phyloP scores from a whole-genome alignment of 2,113 vertebrate species.

The Origma solitaria region DNA sequence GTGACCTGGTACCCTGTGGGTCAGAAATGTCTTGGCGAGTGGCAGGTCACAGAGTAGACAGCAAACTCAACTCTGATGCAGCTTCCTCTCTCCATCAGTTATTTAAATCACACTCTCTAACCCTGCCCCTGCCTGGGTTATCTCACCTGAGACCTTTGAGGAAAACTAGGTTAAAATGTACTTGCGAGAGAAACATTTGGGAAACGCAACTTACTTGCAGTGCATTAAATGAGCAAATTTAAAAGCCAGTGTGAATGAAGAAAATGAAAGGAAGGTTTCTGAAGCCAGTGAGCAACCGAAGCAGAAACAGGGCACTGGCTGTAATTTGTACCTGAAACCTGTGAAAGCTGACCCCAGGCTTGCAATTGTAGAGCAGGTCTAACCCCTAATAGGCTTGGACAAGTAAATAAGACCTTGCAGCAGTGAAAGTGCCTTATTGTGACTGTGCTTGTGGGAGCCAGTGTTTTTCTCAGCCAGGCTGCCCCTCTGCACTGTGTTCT shows the following conservation, averaged over 20 bases:
- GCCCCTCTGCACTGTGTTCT: background rate
- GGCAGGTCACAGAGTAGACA: background rate
- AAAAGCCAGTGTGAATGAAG: background rate
- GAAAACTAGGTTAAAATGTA: background rate
- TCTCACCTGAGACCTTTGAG: background rate
- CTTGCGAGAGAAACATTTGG: background rate
- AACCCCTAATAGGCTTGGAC: constrained; percentile 12
- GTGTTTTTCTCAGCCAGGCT: background rate
- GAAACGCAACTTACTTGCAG: background rate
- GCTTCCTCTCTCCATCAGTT: background rate
- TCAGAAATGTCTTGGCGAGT: background rate
- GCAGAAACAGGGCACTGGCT: background rate
- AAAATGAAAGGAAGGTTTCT: background rate
- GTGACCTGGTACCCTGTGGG: background rate
- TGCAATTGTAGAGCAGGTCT: background rate
- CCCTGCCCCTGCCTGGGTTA: background rate
- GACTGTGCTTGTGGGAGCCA: background rate
- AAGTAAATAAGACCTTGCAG: constrained; percentile 3
- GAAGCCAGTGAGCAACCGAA: background rate
- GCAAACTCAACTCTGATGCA: background rate
- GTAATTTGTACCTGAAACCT: background rate
- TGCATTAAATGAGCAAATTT: background rate
- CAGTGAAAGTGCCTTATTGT: background rate
- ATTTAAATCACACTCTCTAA: background rate
- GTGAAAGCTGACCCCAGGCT: constrained; percentile 16